Percentiles rank a stretch among this genome's conserved stretches.
Conservation (phyloP, 2,888 invertebrate species). For the Cerceris ruficornis region DNA sequence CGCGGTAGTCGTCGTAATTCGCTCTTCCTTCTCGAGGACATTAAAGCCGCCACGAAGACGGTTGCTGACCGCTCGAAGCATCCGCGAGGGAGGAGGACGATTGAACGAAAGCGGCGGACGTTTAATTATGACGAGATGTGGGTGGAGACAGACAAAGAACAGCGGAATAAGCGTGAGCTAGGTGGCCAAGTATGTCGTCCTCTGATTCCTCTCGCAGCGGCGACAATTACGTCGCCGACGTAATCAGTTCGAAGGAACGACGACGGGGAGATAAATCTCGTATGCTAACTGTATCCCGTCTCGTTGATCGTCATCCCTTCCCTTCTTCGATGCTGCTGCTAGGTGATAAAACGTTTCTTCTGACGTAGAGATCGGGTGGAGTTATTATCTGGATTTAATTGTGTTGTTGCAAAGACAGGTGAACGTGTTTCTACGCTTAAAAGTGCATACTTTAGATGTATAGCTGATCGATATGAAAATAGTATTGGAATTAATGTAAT, state of each 20-base stretch:
- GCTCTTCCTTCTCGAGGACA: conserved; percentile 52
- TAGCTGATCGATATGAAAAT: no score
- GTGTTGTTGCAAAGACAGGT: not conserved
- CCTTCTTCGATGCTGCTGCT: not conserved
- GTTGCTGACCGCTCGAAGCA: conserved; percentile 49
- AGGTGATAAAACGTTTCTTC: not conserved
- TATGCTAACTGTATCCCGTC: not conserved
- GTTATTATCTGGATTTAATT: not conserved
- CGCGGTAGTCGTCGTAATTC: conserved; percentile 33
- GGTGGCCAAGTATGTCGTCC: conserved; percentile 45
- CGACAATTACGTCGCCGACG: conserved; percentile 50
- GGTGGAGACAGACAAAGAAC: conserved; percentile 47
- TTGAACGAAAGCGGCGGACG: conserved; percentile 60
- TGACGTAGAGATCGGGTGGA: not conserved
- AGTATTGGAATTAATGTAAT: no score
- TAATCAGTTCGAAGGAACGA: conserved; percentile 46
- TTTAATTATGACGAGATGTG: conserved; percentile 66
- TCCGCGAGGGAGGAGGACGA: conserved; percentile 49
- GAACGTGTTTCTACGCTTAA: no score
- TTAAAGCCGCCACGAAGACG: conserved; percentile 39
- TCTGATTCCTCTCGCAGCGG: conserved; percentile 25
- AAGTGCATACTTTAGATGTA: no score
- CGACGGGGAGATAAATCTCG: conserved; percentile 27
- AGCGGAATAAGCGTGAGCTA: conserved; percentile 45
- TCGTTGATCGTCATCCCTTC: not conserved